phyloP scores from a whole-genome alignment of 2,797 vertebrate species.

The Peromyscus aztecus region DNA sequence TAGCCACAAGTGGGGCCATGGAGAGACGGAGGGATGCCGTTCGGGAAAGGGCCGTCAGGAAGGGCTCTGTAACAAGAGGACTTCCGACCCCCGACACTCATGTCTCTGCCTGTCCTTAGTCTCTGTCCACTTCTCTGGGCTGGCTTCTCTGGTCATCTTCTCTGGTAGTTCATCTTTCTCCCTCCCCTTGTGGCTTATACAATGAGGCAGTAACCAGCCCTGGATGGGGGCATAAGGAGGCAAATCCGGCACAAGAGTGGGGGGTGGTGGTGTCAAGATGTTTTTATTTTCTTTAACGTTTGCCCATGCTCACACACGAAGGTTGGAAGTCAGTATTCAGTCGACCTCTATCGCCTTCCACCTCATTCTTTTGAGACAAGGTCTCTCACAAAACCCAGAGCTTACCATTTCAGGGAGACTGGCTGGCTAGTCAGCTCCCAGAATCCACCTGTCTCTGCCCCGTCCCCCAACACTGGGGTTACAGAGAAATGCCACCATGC shows the following conservation, averaged over 20 bases:
- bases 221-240: neutral
- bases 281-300: neutral
- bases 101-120: neutral
- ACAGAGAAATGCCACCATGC: neutral
- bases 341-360: neutral
- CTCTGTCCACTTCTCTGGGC: neutral
- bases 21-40: neutral
- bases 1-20: neutral
- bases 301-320: neutral
- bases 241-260: neutral
- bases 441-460: neutral
- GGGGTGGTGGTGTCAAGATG: neutral
- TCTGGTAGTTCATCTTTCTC: neutral
- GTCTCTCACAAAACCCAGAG: neutral
- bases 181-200: neutral
- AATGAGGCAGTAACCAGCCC: neutral
- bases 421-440: neutral
- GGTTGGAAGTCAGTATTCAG: neutral
- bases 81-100: neutral
- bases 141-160: neutral
- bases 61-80: neutral
- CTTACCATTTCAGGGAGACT: neutral
- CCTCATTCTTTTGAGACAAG: neutral
- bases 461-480: neutral
- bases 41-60: neutral